Base-by-base conservation (phyloP, 2,113 vertebrate species). In the Taxidea taxus region DNA sequence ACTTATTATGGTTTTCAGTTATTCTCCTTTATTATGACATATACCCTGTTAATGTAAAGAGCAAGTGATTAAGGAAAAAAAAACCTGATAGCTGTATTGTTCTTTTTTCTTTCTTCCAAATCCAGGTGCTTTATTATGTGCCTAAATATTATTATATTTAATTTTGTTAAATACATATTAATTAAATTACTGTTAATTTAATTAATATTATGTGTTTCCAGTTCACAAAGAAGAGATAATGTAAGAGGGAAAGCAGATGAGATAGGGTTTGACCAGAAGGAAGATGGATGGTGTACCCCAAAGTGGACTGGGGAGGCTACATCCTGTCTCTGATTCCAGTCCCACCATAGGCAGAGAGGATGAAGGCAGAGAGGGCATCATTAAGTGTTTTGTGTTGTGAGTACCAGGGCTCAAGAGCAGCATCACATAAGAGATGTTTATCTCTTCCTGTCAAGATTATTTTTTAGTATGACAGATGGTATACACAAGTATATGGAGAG, bases 41-140 rank as follows among this genome's bases (percentile, higher is more conserved):
- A 1, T 42, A 54, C 7, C 6, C 7, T 83, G 4, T 56, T 87
- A 39, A 68, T 75, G 25, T 85, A 84, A 96, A 90, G 90, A 62
- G 14, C 39, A 62, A 87, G 6, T 49, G 62, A n/a, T 49, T 78
- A 54, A 94, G 37, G 51, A 66, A 56, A 29, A 87, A 91, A 86
- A 7, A 70, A 56, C 62, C 5, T 7, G 54, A 29, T 47, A 34
- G 49, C 23, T 54, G 3, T 51, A 20, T n/a, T 7, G 14, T 70
- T 92, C 25, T 25, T 3, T 39, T 10, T 89, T 44, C 75, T 81
- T 8, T 81, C 2, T 88, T 6, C 27, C 60, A 84, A 80, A 91
- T 44, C 8, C 1, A 77, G 8, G 11, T 51, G 21, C 31, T 87
- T 44, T 54, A 54, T 58, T 34, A 0, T 49, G 14, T 72, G 78